Conservation (phyloP, 2,797 vertebrate genomes). For the Crenuchus spilurus region DNA sequence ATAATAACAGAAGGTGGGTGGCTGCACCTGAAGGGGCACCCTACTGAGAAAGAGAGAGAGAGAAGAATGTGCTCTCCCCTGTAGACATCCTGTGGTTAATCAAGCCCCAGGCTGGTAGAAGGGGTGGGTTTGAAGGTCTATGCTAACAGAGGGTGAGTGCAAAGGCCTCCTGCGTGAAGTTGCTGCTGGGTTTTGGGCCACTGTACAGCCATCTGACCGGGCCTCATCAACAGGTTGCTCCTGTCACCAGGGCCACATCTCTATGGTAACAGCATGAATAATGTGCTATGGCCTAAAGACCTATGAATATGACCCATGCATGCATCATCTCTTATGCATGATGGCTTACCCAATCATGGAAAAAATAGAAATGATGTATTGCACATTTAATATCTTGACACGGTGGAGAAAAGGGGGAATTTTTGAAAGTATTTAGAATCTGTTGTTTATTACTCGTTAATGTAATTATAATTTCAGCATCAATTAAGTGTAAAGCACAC, state of each 20-base stretch:
- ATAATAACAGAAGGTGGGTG: constrained; percentile 47
- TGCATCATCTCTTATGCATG: constrained; percentile 70
- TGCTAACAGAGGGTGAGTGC: constrained; percentile 47
- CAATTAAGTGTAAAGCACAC: no score
- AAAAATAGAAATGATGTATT: neutral
- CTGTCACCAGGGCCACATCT: constrained; percentile 54
- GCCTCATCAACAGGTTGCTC: constrained; percentile 67
- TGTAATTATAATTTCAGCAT: no score
- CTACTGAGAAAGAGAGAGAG: constrained; percentile 53
- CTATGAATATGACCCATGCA: constrained; percentile 64
- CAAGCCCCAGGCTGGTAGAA: neutral
- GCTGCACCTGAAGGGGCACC: constrained; percentile 63
- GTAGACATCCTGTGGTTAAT: constrained; percentile 26
- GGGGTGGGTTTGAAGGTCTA: constrained; percentile 9
- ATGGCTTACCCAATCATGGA: constrained; percentile 28
- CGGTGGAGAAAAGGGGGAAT: neutral
- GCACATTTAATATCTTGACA: no score
- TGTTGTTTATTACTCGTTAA: no score
- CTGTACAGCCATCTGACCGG: constrained; percentile 39
- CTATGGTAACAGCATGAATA: constrained; percentile 71
- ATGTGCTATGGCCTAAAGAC: constrained; percentile 68
- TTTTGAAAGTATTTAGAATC: no score
- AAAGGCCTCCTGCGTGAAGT: constrained; percentile 22
- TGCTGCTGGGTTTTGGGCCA: constrained; percentile 3
- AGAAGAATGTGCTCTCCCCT: neutral